Base-by-base conservation (phyloP, 2,888 invertebrate genomes). In the Cataglyphis livida region DNA sequence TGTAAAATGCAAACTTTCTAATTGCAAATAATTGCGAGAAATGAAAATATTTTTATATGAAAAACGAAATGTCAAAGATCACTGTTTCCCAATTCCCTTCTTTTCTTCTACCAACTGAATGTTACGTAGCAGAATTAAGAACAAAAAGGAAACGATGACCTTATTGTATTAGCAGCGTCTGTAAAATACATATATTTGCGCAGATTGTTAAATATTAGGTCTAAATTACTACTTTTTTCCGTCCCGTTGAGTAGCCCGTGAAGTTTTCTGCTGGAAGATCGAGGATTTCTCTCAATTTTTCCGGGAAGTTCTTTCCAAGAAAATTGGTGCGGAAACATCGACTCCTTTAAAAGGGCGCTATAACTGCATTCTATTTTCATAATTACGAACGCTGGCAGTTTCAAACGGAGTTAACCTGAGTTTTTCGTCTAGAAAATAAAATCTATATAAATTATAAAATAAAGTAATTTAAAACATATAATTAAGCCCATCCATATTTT, bases 291-390 rank as follows among this genome's bases (percentile, higher is more conserved):
- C 78, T 78, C 70, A 78, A 70, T 78, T 78, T 78, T 78, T 78
- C 78, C 21, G 44, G 18, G 32, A 78, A 78, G 70, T 78, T 78
- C 78, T 70, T 70, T 78, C 78, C 59, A 59, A 78, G 78, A 59
- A 78, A 78, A 78, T 78, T 78, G 78, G 78, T 78, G 78, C 78
- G 78, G 78, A 78, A 78, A 70, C 70, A 70, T 78, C 78, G 78
- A 78, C 78, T 78, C 59, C 70, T 32, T 78, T 78, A 78, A 78
- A 78, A 70, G 59, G 35, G 66, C 38, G 59, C 78, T 59, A 59
- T 70, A 78, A 78, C 78, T 78, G 59, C 70, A 78, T 59, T 78
- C 78, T 78, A 78, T 78, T 70, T 78, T 78, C 78, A 44, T 70
- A 78, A 78, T 78, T 78, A 78, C 21, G 78, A 70, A 78, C 32